Conservation (phyloP, 2,797 vertebrate species). For the Buceros bicornis region DNA sequence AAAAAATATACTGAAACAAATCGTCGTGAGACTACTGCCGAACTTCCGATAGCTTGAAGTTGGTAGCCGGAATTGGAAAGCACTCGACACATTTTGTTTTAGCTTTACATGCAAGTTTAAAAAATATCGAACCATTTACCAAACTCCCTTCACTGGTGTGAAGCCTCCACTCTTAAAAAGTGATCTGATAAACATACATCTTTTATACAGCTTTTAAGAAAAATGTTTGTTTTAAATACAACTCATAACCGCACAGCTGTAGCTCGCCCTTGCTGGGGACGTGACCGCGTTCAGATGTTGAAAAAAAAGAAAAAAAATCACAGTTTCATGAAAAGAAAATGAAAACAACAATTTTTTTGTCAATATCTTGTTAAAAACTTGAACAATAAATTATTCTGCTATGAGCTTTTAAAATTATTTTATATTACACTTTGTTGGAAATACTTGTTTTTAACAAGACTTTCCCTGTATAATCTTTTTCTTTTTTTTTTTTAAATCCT, state of each 20-base stretch:
- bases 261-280: conserved; percentile 71
- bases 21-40: conserved; percentile 83
- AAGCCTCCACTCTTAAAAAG: conserved; percentile 89
- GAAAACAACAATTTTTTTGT: conserved; percentile 63
- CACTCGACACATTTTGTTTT: conserved; percentile 85
- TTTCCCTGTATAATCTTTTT: conserved; percentile 30
- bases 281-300: conserved; percentile 77
- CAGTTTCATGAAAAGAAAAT: conserved; percentile 79
- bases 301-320: conserved; percentile 57
- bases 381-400: conserved; percentile 77
- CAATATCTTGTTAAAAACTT: conserved; percentile 74
- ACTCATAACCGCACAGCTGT: conserved; percentile 76
- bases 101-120: conserved; percentile 90
- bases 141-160: conserved; percentile 80
- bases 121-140: conserved; percentile 83
- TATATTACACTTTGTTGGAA: conserved; percentile 81
- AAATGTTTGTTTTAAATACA: conserved; percentile 79
- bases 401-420: conserved; percentile 77
- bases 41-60: conserved; percentile 85
- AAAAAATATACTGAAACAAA: conserved; percentile 77
- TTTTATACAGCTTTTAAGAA: conserved; percentile 84
- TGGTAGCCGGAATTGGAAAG: conserved; percentile 90
- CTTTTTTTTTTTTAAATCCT: conserved; percentile 31
- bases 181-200: conserved; percentile 90
- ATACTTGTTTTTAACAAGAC: conserved; percentile 66